Conservation (phyloP, 2,797 vertebrate genomes). For the Acanthurus leucopareius region DNA sequence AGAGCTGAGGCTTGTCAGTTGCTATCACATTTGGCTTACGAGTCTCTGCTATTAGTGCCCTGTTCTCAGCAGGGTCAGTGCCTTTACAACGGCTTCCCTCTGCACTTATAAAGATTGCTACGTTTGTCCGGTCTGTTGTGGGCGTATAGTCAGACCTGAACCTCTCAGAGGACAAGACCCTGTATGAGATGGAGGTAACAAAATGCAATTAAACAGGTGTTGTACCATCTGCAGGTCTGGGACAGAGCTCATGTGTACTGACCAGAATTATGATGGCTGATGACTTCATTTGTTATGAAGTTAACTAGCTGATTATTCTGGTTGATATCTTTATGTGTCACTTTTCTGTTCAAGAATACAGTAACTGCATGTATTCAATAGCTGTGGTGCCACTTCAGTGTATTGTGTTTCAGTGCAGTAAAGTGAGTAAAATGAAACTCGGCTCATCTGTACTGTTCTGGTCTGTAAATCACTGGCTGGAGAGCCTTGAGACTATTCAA, state of each 20-base stretch:
- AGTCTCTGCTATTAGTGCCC: conserved; percentile 74
- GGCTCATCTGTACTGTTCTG: conserved; percentile 55
- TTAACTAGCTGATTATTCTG: conserved; percentile 26
- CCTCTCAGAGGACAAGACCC: conserved; percentile 66
- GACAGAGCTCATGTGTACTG: conserved; percentile 38
- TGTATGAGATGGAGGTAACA: conserved; percentile 59
- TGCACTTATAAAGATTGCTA: conserved; percentile 78
- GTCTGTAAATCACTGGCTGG: conserved; percentile 73
- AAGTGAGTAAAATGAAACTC: conserved; percentile 46
- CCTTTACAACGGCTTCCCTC: conserved; percentile 69
- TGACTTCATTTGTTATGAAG: conserved; percentile 6
- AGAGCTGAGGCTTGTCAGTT: conserved; percentile 65
- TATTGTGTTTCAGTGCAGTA: conserved; percentile 48
- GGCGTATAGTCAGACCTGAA: conserved; percentile 51
- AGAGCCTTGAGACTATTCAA: conserved; percentile 76
- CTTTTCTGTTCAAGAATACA: conserved; percentile 13
- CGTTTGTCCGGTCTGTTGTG: conserved; percentile 62
- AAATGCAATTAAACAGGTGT: conserved; percentile 69
- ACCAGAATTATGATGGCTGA: conserved; percentile 18
- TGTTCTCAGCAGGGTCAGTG: conserved; percentile 71
- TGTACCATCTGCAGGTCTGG: conserved; percentile 47
- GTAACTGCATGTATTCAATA: conserved; percentile 27
- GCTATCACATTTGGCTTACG: conserved; percentile 71
- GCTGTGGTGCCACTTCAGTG: conserved; percentile 5
- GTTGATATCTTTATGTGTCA: conserved; percentile 11